Conservation (phyloP, 2,113 vertebrate genomes). For the Nibea coibor region DNA sequence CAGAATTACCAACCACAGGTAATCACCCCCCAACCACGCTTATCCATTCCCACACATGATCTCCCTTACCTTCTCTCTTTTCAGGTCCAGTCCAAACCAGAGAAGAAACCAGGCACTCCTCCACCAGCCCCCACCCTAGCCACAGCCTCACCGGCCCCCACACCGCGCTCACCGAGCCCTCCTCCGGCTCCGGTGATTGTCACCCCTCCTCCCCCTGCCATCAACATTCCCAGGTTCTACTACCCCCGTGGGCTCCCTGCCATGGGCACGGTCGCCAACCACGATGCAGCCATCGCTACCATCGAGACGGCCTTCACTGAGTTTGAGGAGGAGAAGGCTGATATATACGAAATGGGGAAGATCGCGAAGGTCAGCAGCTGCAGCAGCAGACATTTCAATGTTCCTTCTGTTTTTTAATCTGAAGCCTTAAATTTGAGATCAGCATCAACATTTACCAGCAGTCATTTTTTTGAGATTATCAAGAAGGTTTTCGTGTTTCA, state of each 20-base stretch:
- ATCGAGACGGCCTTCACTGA: conserved; percentile 90
- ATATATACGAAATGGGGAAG: conserved; percentile 95
- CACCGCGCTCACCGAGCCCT: conserved; percentile 85
- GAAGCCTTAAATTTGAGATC: background rate
- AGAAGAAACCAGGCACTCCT: conserved; percentile 92
- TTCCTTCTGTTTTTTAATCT: background rate
- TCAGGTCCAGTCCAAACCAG: conserved; percentile 94
- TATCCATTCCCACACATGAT: conserved; percentile 1
- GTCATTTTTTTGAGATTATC: background rate
- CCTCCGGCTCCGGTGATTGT: conserved; percentile 85
- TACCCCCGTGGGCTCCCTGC: conserved; percentile 95
- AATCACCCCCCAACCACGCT: background rate
- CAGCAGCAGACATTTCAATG: background rate
- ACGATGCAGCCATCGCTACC: conserved; percentile 88
- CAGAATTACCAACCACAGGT: background rate
- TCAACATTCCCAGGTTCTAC: conserved; percentile 99
- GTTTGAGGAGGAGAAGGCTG: conserved; percentile 94
- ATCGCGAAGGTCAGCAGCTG: conserved; percentile 90
- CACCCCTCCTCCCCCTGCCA: conserved; percentile 85
- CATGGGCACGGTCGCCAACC: conserved; percentile 84
- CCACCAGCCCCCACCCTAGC: conserved; percentile 79
- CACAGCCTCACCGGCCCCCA: conserved; percentile 69
- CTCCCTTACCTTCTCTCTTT: conserved; percentile 8
- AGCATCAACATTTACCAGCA: background rate
- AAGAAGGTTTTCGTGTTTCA: background rate